These are phyloP conservation scores for Chloroclysta siterata DNA, from an alignment of 2,888 invertebrate species.

Conservation along the genomic window DNA sequence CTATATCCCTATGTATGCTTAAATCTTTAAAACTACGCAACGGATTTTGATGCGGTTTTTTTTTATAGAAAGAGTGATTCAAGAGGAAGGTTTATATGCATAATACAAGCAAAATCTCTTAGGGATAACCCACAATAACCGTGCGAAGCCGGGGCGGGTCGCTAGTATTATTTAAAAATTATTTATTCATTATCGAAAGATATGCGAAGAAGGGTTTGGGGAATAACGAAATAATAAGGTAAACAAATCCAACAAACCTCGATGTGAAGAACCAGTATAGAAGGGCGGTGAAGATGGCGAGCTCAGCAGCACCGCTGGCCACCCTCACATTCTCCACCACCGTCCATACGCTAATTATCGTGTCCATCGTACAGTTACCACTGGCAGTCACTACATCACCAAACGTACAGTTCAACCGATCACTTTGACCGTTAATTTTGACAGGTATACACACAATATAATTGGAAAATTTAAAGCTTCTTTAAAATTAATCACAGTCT, in stretches of 20 bases:
- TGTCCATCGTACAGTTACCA: conserved; percentile 69
- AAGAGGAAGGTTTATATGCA: too few relatives aligned
- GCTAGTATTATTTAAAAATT: too few relatives aligned
- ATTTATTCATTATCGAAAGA: too few relatives aligned
- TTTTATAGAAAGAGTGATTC: too few relatives aligned
- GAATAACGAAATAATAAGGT: not conserved
- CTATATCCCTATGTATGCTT: too few relatives aligned
- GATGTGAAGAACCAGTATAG: conserved; percentile 87
- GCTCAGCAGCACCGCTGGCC: conserved; percentile 86
- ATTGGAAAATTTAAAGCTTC: conserved; percentile 26
- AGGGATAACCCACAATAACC: too few relatives aligned
- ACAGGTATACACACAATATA: conserved; percentile 45
- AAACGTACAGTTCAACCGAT: conserved; percentile 62
- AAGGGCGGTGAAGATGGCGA: conserved; percentile 86
- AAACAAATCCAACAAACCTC: conserved; percentile 70
- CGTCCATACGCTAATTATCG: conserved; percentile 78
- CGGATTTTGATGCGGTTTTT: too few relatives aligned
- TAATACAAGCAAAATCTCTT: too few relatives aligned
- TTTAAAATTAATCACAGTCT: conserved; percentile 29
- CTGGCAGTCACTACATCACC: conserved; percentile 71
- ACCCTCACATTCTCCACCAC: conserved; percentile 79
- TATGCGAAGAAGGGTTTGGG: too few relatives aligned
- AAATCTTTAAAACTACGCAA: too few relatives aligned
- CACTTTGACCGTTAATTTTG: conserved; percentile 64
- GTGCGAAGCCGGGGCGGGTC: too few relatives aligned